These are phyloP conservation scores for Lutjanus campechanus DNA, from an alignment of 2,797 vertebrate species.

Conservation along the genomic window DNA sequence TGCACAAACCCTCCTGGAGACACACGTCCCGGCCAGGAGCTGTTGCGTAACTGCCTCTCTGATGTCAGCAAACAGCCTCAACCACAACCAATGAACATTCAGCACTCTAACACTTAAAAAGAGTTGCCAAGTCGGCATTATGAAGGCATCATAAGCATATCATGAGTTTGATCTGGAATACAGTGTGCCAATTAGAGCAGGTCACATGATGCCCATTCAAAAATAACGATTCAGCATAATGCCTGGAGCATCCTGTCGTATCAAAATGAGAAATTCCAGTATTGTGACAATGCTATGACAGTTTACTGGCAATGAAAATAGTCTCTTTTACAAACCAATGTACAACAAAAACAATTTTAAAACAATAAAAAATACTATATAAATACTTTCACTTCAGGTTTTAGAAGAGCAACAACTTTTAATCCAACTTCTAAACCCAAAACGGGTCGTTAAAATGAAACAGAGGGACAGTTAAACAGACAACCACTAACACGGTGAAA, in stretches of 20 bases:
- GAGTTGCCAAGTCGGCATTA: neutral
- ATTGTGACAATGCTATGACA: too few species aligned
- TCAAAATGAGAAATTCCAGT: too few species aligned
- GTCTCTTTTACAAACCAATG: neutral
- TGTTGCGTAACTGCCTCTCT: conserved; percentile 50
- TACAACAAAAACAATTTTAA: neutral
- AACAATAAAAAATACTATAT: neutral
- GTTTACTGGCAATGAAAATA: neutral
- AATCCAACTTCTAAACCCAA: neutral
- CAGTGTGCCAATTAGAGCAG: neutral
- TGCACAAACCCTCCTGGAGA: conserved; percentile 37
- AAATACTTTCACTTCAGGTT: neutral
- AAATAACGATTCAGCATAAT: neutral
- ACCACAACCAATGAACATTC: conserved; percentile 1
- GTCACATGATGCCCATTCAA: neutral
- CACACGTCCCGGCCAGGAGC: conserved; percentile 32
- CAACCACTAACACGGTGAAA: neutral
- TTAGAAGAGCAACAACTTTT: too few species aligned
- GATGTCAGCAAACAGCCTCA: conserved; percentile 45
- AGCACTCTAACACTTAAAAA: conserved; percentile 12
- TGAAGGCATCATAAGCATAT: neutral
- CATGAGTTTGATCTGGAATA: neutral
- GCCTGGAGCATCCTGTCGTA: too few species aligned
- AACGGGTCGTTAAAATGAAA: neutral
- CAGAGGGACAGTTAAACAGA: too few species aligned